A percentile compares a stretch with the other conserved stretches of the same genome.
Evolutionary conservation across 1,140 invertebrate genomes (phyloP).

Genomic region (Tetragnatha versicolor): DNA sequence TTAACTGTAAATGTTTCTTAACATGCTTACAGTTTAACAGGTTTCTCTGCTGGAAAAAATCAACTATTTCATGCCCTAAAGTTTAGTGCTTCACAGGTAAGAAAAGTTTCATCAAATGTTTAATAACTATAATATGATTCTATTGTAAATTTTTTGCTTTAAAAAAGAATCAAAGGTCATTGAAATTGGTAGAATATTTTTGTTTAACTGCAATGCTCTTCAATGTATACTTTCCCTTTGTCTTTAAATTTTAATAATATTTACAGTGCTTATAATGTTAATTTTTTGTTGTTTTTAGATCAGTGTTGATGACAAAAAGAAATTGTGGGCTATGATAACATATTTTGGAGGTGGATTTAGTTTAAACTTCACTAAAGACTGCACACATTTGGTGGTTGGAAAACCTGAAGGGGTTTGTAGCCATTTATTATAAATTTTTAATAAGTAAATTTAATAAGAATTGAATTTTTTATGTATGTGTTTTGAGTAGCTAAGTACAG

Average conservation of each 20-base stretch:
- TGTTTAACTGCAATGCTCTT: not conserved
- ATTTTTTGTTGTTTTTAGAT: conserved; percentile 22
- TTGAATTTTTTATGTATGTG: not conserved
- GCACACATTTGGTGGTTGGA: conserved; percentile 80
- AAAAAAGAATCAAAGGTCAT: not conserved
- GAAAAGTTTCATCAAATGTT: not conserved
- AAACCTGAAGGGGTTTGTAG: conserved; percentile 72
- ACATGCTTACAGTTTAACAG: conserved; percentile 65
- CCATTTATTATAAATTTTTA: conserved; percentile 28
- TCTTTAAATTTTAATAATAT: not conserved
- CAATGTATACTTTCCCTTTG: not conserved
- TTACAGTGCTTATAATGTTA: not conserved
- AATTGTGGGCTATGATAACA: conserved; percentile 80
- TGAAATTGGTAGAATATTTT: not conserved
- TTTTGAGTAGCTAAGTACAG: too few species aligned
- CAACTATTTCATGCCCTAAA: conserved; percentile 77
- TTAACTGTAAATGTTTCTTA: conserved; percentile 57
- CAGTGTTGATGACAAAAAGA: conserved; percentile 70
- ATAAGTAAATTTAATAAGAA: not conserved
- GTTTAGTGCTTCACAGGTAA: conserved; percentile 74
- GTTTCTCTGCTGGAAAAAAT: conserved; percentile 70
- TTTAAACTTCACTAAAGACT: conserved; percentile 73
- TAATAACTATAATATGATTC: too few species aligned
- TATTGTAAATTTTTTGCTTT: too few species aligned
- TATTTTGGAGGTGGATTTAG: conserved; percentile 80